Evolutionary conservation across 2,113 vertebrate species (phyloP).

Genomic region (Montifringilla adamsi): DNA sequence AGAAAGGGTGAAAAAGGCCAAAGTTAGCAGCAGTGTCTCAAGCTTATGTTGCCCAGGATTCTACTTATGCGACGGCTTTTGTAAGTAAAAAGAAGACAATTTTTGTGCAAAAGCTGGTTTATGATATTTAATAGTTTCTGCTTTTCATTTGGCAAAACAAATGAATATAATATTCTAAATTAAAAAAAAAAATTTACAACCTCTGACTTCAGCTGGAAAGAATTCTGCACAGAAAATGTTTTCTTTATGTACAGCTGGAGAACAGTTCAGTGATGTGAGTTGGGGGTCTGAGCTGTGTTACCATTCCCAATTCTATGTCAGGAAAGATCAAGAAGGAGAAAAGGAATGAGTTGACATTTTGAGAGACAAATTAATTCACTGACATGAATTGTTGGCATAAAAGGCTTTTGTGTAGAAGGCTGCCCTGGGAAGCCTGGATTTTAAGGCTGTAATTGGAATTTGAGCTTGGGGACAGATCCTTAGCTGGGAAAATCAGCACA

Average conservation of each 20-base stretch:
- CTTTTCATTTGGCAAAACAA: not conserved
- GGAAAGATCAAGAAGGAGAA: not conserved
- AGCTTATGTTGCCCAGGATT: not conserved
- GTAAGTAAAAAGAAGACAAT: not conserved
- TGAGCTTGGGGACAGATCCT: not conserved
- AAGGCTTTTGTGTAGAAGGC: conserved; percentile 8
- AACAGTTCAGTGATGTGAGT: not conserved
- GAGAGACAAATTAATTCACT: not conserved
- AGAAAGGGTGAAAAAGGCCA: not conserved
- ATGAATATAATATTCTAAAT: not conserved
- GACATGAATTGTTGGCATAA: not conserved
- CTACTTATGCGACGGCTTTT: not conserved
- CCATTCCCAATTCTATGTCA: not conserved
- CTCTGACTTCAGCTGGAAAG: not conserved
- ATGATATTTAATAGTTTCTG: not conserved
- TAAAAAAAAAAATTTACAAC: not conserved
- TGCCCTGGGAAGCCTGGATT: not conserved
- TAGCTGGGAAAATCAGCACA: not conserved
- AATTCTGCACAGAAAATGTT: not conserved
- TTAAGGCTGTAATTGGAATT: conserved; percentile 30
- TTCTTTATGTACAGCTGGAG: not conserved
- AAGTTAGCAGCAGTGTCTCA: not conserved
- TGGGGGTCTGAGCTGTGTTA: not conserved
- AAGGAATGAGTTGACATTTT: not conserved
- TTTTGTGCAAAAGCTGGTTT: not conserved